These are phyloP conservation scores for Anhinga anhinga DNA, from an alignment of 2,113 vertebrate species.

Conservation along the genomic window DNA sequence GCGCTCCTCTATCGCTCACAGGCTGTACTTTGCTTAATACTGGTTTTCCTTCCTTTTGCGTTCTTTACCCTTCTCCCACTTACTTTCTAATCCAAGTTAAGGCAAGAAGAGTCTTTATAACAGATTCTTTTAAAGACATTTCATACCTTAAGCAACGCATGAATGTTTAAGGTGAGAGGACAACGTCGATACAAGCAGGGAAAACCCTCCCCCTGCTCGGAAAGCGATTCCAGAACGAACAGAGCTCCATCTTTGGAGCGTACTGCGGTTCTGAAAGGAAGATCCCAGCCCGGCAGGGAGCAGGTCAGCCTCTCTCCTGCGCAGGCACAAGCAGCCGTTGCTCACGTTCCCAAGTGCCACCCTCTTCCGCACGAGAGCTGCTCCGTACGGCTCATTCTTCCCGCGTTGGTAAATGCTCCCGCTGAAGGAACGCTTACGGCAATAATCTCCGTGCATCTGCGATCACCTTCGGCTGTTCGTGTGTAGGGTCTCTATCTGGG, in stretches of 20 bases:
- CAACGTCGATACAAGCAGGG: not conserved
- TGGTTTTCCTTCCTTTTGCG: not conserved
- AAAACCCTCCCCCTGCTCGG: not conserved
- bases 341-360: not conserved
- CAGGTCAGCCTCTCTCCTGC: not conserved
- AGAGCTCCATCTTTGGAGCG: not conserved
- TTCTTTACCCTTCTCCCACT: not conserved
- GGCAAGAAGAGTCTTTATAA: not conserved
- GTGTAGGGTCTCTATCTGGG: not conserved
- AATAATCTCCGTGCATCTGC: not conserved
- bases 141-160: not conserved
- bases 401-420: not conserved
- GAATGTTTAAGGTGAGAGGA: not conserved
- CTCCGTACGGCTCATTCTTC: not conserved
- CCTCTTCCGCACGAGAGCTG: not conserved
- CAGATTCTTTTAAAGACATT: not conserved
- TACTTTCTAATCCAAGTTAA: not conserved
- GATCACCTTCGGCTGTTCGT: rapidly evolving
- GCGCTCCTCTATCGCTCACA: not conserved
- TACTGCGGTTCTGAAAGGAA: rapidly evolving
- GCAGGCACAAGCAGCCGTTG: rapidly evolving
- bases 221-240: not conserved
- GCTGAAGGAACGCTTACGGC: not conserved
- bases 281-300: not conserved
- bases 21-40: not conserved